Percentiles rank a stretch among this genome's conserved stretches.
Conservation (phyloP, 2,888 invertebrate species). For the Temnothorax rugatulus region DNA sequence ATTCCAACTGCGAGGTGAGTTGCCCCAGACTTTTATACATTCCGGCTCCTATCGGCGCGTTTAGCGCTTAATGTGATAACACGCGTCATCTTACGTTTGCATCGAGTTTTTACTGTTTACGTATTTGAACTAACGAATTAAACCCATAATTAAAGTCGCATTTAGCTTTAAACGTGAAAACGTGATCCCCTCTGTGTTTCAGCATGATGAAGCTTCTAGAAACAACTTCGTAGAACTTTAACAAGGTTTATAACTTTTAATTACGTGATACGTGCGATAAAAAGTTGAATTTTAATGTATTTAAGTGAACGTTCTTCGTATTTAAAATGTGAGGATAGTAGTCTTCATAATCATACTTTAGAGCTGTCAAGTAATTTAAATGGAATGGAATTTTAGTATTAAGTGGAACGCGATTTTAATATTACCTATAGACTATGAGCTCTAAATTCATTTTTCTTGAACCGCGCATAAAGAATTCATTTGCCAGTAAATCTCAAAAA, state of each 20-base stretch:
- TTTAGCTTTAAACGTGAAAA: constrained; percentile 20
- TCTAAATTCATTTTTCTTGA: background rate
- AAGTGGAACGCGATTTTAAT: background rate
- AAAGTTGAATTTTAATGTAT: constrained; percentile 20
- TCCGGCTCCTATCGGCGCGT: background rate
- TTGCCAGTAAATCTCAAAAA: background rate
- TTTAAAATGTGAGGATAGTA: background rate
- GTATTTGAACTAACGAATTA: background rate
- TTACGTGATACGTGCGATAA: constrained; percentile 17
- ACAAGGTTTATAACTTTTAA: constrained; percentile 34
- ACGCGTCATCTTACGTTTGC: background rate
- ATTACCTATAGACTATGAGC: background rate
- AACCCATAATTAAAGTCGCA: constrained; percentile 1
- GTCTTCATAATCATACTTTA: background rate
- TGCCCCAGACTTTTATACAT: background rate
- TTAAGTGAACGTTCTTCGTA: background rate
- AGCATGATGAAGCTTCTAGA: constrained; percentile 10
- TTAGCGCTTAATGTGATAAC: background rate
- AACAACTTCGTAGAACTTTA: background rate
- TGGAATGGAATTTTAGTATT: background rate
- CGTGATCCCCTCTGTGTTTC: background rate
- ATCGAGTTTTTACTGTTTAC: background rate
- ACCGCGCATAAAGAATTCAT: background rate
- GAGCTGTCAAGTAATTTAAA: background rate
- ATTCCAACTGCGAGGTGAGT: constrained; percentile 94